Base-by-base conservation (phyloP, 1,140 invertebrate genomes). In the Pinna nobilis region DNA sequence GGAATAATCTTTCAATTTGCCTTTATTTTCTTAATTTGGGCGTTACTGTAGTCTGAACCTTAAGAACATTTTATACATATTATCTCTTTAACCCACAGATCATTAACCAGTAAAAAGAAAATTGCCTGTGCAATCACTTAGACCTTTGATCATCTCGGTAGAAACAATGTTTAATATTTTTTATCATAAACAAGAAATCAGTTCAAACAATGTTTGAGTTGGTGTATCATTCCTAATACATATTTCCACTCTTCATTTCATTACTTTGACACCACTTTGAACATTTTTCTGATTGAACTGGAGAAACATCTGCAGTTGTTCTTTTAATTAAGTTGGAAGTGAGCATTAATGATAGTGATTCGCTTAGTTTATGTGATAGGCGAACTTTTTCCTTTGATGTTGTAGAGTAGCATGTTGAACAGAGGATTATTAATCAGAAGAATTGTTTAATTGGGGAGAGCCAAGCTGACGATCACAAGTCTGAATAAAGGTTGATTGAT, bases 271-370 rank as follows among this genome's bases (percentile, higher is more conserved):
- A 44, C 9, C 9, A n/a, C 9, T 11, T 44, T 11, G n/a, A 44
- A 44, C 9, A 11, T 11, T 9, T 44, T 44, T 44, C n/a, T 44
- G 39, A 11, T 44, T 44, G 39, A 44, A 44, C 39, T 44, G 39
- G n/a, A 37, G 39, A 63, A 44, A 25, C 39, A 25, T 63, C 23
- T 63, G 59, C 39, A 30, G 59, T 61, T 61, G 59, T 63, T 63
- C 59, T 63, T 63, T 63, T 63, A 63, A 63, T 63, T 63, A 63
- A 63, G 39, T 41, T 63, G 39, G 59, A 41, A 63, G 33, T 23
- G 55, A 35, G 39, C 44, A 63, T 44, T 44, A 63, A 63, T 63
- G 37, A 41, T 35, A 63, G 39, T 44, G 32, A 63, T 20, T 41
- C 32, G 28, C 32, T 39, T 63, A 35, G 28, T 63, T 63, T 63